phyloP scores from a whole-genome alignment of 2,888 invertebrate genomes.

The Catocala nupta region DNA sequence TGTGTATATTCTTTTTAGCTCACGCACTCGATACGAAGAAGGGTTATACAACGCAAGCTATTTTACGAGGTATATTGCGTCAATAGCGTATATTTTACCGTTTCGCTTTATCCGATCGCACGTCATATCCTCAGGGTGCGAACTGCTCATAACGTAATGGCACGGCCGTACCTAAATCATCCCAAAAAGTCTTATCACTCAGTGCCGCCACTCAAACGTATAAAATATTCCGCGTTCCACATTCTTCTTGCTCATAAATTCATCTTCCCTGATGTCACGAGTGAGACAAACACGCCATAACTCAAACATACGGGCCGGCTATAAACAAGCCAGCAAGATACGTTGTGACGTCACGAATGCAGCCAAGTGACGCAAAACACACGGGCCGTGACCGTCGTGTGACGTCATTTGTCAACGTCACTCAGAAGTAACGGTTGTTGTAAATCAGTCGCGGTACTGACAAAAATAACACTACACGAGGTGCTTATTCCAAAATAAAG shows the following conservation, averaged over 20 bases:
- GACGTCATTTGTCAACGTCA: slow-evolving; percentile 81
- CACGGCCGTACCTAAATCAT: slow-evolving; percentile 36
- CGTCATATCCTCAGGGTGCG: slow-evolving; percentile 11
- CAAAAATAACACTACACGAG: slow-evolving; percentile 41
- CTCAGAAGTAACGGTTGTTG: slow-evolving; percentile 66
- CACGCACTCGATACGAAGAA: too few species aligned
- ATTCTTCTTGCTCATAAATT: slow-evolving; percentile 65
- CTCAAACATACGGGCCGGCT: slow-evolving; percentile 67
- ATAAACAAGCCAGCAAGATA: slow-evolving; percentile 71
- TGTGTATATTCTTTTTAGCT: too few species aligned
- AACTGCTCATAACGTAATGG: slow-evolving; percentile 26
- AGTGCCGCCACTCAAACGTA: slow-evolving; percentile 46
- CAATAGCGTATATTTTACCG: slow-evolving; percentile 5
- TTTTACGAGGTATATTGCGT: slow-evolving; percentile 6
- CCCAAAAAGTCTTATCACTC: slow-evolving; percentile 49
- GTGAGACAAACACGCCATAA: slow-evolving; percentile 70
- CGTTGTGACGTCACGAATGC: slow-evolving; percentile 56
- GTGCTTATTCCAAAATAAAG: slow-evolving; percentile 45
- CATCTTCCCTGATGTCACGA: slow-evolving; percentile 62
- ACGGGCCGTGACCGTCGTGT: slow-evolving; percentile 68
- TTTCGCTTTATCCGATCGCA: slow-evolving; percentile 15
- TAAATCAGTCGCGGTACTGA: slow-evolving; percentile 65
- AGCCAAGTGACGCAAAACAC: slow-evolving; percentile 68
- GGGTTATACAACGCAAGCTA: too few species aligned
- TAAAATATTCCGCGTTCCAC: slow-evolving; percentile 55